A percentile compares a stretch with the other conserved stretches of the same genome.
Evolutionary conservation across 2,888 invertebrate genomes (phyloP).

Genomic region (Zhuqinia jingwanae): DNA sequence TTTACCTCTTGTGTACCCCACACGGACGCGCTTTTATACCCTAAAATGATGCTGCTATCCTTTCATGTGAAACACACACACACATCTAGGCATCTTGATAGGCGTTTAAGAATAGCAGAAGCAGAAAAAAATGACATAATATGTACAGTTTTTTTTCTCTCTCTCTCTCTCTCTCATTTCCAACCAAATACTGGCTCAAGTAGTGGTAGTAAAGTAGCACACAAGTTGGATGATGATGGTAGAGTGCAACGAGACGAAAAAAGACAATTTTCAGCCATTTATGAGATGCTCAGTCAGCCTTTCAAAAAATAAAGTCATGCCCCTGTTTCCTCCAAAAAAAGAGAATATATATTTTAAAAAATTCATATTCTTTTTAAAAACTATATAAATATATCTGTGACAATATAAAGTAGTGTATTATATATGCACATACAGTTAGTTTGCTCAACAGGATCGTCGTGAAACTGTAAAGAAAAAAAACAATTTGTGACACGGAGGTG

Average conservation of each 20-base stretch:
- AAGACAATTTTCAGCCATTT: conserved; percentile 57
- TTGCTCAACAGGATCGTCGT: too few species aligned
- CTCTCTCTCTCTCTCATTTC: conserved; percentile 12
- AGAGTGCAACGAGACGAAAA: conserved; percentile 43
- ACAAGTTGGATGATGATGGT: not conserved
- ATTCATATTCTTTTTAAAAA: conserved; percentile 40
- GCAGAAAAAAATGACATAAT: not conserved
- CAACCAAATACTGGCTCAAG: not conserved
- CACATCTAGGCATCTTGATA: not conserved
- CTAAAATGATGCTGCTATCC: not conserved
- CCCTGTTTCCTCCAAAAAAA: conserved; percentile 51
- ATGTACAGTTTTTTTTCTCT: not conserved
- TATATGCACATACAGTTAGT: too few species aligned
- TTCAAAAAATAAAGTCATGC: conserved; percentile 44
- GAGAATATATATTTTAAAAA: too few species aligned
- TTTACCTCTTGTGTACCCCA: not conserved
- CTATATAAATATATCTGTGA: too few species aligned
- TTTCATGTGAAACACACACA: conserved; percentile 6
- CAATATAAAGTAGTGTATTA: too few species aligned
- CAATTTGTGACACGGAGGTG: not conserved
- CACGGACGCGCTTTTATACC: not conserved
- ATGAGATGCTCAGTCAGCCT: conserved; percentile 61
- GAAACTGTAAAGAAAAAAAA: not conserved
- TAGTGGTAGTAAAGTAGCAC: conserved; percentile 18
- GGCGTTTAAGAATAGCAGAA: not conserved